A percentile compares a stretch with the other conserved stretches of the same genome.
Evolutionary conservation across 2,113 vertebrate species (phyloP).

Genomic region (Neotoma lepida): DNA sequence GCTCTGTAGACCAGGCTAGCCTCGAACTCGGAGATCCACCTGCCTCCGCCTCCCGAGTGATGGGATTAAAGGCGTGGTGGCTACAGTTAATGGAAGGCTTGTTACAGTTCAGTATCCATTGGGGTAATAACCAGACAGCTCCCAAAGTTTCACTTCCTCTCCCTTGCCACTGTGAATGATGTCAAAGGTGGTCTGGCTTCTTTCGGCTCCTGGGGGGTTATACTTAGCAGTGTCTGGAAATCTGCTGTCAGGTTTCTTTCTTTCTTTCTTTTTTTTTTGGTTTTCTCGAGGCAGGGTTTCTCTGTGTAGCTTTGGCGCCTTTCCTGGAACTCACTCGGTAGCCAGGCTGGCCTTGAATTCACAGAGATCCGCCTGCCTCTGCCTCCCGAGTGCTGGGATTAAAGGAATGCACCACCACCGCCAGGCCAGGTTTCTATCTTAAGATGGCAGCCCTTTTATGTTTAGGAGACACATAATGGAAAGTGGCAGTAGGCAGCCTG

Average conservation of each 20-base stretch:
- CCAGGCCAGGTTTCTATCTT: background rate
- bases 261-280: too few relatives aligned
- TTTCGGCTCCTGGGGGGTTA: background rate
- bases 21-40: background rate
- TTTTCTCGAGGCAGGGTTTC: too few relatives aligned
- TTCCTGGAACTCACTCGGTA: too few relatives aligned
- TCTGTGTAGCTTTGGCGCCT: too few relatives aligned
- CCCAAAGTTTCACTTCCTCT: background rate
- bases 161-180: background rate
- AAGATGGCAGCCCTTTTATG: background rate
- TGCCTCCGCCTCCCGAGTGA: background rate
- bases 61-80: background rate
- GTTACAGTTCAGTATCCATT: background rate
- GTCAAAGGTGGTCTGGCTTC: background rate
- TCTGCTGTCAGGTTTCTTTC: too few relatives aligned
- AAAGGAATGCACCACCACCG: too few relatives aligned
- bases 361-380: too few relatives aligned
- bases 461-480: background rate
- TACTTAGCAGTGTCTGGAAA: background rate
- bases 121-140: background rate
- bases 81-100: background rate
- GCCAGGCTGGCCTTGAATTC: too few relatives aligned
- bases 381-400: too few relatives aligned
- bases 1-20: too few relatives aligned
- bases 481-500: background rate